These are phyloP conservation scores for Urocitellus parryii DNA, from an alignment of 2,113 vertebrate genomes.

Conservation along the genomic window DNA sequence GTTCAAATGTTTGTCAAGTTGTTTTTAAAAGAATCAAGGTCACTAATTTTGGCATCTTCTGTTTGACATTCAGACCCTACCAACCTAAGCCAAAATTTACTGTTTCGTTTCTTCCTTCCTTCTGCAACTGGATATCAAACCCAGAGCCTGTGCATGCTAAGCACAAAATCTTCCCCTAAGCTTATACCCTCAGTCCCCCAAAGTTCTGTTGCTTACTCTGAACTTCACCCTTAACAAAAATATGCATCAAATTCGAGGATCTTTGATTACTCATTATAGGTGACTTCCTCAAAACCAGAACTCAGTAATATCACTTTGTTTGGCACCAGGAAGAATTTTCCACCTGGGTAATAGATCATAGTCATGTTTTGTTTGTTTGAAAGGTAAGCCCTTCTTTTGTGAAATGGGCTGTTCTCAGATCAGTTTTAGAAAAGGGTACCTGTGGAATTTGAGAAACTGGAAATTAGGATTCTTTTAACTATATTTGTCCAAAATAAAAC, in stretches of 20 bases:
- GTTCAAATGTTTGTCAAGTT: neutral
- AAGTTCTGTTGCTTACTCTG: neutral
- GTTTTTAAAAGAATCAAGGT: constrained; percentile 31
- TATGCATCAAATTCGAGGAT: neutral
- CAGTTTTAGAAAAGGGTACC: neutral
- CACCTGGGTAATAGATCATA: neutral
- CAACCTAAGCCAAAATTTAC: neutral
- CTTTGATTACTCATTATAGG: neutral
- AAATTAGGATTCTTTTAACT: neutral
- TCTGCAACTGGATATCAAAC: neutral
- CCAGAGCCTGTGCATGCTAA: neutral
- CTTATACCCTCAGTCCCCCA: neutral
- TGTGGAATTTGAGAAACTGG: neutral
- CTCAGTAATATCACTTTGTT: constrained; percentile 32
- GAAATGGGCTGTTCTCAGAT: neutral
- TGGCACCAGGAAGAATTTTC: neutral
- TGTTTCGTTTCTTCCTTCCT: neutral
- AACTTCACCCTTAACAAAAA: constrained; percentile 37
- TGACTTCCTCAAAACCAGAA: neutral
- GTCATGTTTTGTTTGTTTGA: neutral
- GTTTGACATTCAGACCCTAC: neutral
- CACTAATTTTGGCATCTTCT: neutral
- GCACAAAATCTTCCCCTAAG: neutral
- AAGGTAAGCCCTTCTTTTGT: constrained; percentile 50
- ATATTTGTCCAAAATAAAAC: neutral